These are phyloP conservation scores for Otocyon megalotis DNA, from an alignment of 2,113 vertebrate genomes.

Conservation along the genomic window DNA sequence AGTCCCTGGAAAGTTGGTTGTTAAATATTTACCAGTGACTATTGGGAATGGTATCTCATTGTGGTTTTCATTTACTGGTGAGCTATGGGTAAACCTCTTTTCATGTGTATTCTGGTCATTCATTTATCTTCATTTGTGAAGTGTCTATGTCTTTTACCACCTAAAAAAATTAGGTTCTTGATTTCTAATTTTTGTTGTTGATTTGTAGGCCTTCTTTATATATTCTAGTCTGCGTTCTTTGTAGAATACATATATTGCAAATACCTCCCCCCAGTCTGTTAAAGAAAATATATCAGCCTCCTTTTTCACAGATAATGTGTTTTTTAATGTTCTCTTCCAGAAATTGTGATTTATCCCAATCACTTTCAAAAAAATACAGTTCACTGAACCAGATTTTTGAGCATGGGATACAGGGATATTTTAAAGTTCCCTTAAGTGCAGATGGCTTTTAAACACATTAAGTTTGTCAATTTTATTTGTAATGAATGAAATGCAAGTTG, in stretches of 20 bases:
- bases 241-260: neutral
- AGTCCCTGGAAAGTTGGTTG: neutral
- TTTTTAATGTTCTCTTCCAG: neutral
- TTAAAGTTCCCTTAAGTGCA: neutral
- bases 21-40: neutral
- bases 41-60: neutral
- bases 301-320: neutral
- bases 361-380: neutral
- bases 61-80: constrained; percentile 28
- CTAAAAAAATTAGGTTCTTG: neutral
- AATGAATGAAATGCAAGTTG: constrained; percentile 19
- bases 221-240: neutral
- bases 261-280: neutral
- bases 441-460: neutral
- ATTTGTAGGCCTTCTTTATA: neutral
- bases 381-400: constrained; percentile 16
- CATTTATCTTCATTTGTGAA: neutral
- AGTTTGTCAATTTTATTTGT: constrained; percentile 1
- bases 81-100: neutral
- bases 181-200: neutral
- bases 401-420: neutral
- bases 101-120: neutral
- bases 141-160: neutral
- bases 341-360: neutral
- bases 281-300: neutral